phyloP scores from a whole-genome alignment of 2,113 vertebrate genomes.

The Meleagris gallopavo region DNA sequence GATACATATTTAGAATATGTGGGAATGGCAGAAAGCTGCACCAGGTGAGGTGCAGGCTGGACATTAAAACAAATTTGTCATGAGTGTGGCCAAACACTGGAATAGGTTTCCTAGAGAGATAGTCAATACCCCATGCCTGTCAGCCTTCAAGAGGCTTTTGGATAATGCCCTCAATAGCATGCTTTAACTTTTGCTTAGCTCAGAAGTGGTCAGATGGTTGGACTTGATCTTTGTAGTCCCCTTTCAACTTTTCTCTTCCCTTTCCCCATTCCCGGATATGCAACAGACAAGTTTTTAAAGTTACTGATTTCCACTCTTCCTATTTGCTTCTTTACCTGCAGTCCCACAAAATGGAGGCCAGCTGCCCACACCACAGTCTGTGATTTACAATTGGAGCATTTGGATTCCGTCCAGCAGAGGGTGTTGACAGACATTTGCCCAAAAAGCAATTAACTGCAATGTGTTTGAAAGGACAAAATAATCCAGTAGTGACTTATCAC shows the following conservation, averaged over 20 bases:
- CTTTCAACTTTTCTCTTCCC: neutral
- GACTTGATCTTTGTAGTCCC: neutral
- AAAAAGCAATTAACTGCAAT: constrained; percentile 14
- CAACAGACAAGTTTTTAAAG: neutral
- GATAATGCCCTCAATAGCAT: neutral
- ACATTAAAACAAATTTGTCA: neutral
- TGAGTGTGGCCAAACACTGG: neutral
- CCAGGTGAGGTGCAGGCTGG: neutral
- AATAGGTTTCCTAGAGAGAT: neutral
- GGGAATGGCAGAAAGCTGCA: neutral
- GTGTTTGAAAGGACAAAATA: constrained; percentile 17
- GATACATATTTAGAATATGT: neutral
- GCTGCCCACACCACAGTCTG: neutral
- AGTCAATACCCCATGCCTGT: neutral
- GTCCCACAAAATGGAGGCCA: neutral
- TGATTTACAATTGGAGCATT: neutral
- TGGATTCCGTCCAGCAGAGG: neutral
- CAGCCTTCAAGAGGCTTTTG: neutral
- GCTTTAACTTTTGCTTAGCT: neutral
- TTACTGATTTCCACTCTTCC: neutral
- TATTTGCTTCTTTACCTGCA: neutral
- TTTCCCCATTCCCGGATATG: neutral
- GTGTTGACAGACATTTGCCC: constrained; percentile 32
- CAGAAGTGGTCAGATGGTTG: neutral
- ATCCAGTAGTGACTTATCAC: neutral